Evolutionary conservation across 2,888 invertebrate species (phyloP), one percentile per base, ranked within the genome.

Genomic region (Galeopsomyia nigrocyanea): DNA sequence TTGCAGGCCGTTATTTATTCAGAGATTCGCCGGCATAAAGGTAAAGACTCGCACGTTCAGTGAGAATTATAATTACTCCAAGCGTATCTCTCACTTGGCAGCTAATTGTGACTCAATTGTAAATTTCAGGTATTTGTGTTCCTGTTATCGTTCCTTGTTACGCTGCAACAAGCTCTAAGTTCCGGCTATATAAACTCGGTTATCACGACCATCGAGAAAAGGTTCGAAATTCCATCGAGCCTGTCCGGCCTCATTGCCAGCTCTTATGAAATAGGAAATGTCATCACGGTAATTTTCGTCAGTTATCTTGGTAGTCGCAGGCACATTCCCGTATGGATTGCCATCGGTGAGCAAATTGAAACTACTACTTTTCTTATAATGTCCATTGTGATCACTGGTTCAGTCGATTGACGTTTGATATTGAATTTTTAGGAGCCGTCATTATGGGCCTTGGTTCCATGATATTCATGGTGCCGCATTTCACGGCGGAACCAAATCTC

Each of bases 171-270:
- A 88, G 95, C 95, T 22, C 89, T 96, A 78, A 95, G 95, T 87
- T 96, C 95, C 75, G 96, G 96, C 78, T 96, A 96, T 87, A 95
- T 95, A 80, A 96, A 96, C 88, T 95, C 95, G 87, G 97, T 98
- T 87, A 97, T 98, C 87, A 97, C 97, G 78, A 98, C 97, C 70
- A 97, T 98, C 82, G 97, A 98, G 88, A 97, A 97, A 87, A 92
- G 97, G 77, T 94, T 94, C 84, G 96, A 97, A 87, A 96, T 97
- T 83, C 96, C 96, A 75, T 96, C 96, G 85, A 94, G 95, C 85
- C 92, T 95, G 78, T 96, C 96, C 64, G 97, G 97, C 71, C 91
- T 97, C 80, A 95, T 97, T 79, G 96, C 97, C 71, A 96, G 96
- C 81, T 95, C 96, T 81, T 97, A 97, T 87, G 97, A 97, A 89